Base-by-base conservation (phyloP, 53 echinoderm and acorn worm genomes). In the Holothuria scabra region DNA sequence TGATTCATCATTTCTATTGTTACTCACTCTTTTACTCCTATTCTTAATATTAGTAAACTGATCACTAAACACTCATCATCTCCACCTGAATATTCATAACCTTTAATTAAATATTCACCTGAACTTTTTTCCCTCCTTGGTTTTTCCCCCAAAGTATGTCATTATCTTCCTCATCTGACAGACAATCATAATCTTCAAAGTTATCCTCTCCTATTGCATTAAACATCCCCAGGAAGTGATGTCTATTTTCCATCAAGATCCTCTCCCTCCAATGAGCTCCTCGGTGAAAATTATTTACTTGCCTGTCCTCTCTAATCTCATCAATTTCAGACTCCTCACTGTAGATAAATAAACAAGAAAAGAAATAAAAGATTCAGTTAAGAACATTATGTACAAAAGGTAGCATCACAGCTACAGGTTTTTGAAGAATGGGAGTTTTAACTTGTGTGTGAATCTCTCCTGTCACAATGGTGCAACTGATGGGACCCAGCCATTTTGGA, bases 91-190 rank as follows among this genome's bases (percentile, higher is more conserved):
- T 52, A 16, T 52, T 18, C 16, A 52, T 52, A 3, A 52, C 52
- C 18, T 16, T 18, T 12, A 16, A 16, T 16, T 52, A 52, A 52
- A 52, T 52, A 26, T 66, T 57, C 49, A 89, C 89, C 81, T 89
- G 89, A 28, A 89, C 89, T 80, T 89, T 89, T 28, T 67, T 85
- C 20, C 62, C 59, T 4, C 59, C 80, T 32, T 79, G 67, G 10
- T 85, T 80, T 72, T 66, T 68, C 32, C 71, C 59, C 31, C 85
- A 79, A 33, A 69, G 30, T 10, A 81, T 85, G 46, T 85, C 91
- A 1, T 79, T 62, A 20, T 91, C 89, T 79, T 95, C 94, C n/a
- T 94, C 95, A 18, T 90, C 95, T n/a, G 92, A 91, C 10, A 84
- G 87, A 29, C 88, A 91, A 20, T 88, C 88, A 22, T 91, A 88